Percentiles rank a stretch among this genome's conserved stretches.
Conservation (phyloP, 2,797 vertebrate genomes). For the Halcyon leucocephala region DNA sequence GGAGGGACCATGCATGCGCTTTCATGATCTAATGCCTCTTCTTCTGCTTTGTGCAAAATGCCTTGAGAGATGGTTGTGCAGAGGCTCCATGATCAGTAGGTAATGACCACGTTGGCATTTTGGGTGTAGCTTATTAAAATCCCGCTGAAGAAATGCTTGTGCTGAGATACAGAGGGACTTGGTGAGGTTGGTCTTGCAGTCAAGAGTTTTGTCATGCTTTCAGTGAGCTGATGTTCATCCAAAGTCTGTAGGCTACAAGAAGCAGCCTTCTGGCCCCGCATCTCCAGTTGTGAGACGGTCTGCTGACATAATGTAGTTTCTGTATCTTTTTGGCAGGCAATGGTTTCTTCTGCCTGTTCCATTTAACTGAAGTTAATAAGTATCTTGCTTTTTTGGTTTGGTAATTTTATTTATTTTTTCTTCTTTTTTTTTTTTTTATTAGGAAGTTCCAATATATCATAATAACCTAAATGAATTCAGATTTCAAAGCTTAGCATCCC, state of each 20-base stretch:
- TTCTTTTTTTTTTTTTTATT: not conserved
- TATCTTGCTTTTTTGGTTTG: not conserved
- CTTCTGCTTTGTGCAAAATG: not conserved
- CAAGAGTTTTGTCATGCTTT: not conserved
- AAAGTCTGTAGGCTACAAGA: not conserved
- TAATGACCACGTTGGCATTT: not conserved
- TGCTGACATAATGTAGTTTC: not conserved
- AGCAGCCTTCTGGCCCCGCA: not conserved
- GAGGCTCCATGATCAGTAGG: not conserved
- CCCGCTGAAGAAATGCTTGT: not conserved
- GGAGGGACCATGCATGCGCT: not conserved
- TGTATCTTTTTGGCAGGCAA: constrained; percentile 20
- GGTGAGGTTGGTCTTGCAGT: not conserved
- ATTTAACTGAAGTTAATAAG: constrained; percentile 14
- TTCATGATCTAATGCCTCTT: not conserved
- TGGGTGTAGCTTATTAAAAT: not conserved
- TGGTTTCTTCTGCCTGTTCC: not conserved
- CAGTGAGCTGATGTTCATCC: not conserved
- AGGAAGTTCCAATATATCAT: not conserved
- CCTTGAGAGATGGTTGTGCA: not conserved
- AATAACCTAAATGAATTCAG: constrained; percentile 45
- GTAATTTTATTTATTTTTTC: not conserved
- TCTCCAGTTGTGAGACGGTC: not conserved
- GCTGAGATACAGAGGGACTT: not conserved
- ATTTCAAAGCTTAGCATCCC: constrained; percentile 44